A percentile compares a stretch with the other conserved stretches of the same genome.
phyloP scores from a whole-genome alignment of 1,140 invertebrate species.

The Lasaia peninsularis region DNA sequence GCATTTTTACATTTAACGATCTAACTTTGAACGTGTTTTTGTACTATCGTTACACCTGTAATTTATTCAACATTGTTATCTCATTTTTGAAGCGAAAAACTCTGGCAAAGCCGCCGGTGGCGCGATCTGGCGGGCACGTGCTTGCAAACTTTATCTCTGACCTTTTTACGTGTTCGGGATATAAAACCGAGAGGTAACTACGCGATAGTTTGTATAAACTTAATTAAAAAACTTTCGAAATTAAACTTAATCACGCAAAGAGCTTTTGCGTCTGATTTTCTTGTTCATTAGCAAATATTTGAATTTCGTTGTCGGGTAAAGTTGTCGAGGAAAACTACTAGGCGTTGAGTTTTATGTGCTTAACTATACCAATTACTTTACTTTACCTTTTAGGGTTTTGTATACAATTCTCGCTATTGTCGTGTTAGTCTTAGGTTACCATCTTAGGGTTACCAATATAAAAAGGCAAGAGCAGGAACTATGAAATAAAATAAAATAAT shows the following conservation, averaged over 20 bases:
- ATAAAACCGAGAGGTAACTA: not conserved
- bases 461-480: too few species aligned
- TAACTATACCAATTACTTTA: too few species aligned
- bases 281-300: not conserved
- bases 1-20: not conserved
- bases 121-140: not conserved
- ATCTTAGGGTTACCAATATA: too few species aligned
- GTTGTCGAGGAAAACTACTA: too few species aligned
- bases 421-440: too few species aligned
- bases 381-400: too few species aligned
- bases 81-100: slow-evolving; percentile 3
- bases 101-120: not conserved
- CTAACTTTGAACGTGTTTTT: not conserved
- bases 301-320: not conserved
- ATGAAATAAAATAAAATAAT: too few species aligned
- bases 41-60: not conserved
- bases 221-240: slow-evolving; percentile 7
- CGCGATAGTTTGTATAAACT: not conserved
- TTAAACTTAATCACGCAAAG: not conserved
- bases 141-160: slow-evolving; percentile 1
- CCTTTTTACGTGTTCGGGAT: slow-evolving; percentile 3
- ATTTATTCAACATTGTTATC: slow-evolving; percentile 10
- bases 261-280: not conserved
- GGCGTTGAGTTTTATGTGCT: too few species aligned
- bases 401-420: too few species aligned